These are phyloP conservation scores for Syngnathoides biaculeatus DNA, from an alignment of 2,113 vertebrate genomes.

Conservation along the genomic window DNA sequence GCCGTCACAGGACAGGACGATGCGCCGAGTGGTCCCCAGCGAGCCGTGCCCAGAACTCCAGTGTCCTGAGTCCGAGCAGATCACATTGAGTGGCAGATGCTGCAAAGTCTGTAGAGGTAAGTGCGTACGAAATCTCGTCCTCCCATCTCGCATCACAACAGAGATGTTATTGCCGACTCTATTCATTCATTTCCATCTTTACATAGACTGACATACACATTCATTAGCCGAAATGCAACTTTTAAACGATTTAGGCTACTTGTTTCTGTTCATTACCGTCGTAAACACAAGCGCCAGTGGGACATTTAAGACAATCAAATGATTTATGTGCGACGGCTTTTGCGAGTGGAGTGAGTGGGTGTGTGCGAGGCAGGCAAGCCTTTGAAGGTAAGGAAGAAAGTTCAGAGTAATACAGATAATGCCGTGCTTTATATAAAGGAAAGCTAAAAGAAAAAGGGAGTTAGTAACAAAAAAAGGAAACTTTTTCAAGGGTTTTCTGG, in stretches of 20 bases:
- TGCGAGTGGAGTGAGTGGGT: not conserved
- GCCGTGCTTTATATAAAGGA: not conserved
- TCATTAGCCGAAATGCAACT: not conserved
- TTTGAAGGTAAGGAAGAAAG: slow-evolving; percentile 1
- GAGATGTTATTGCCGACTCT: not conserved
- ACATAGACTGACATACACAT: not conserved
- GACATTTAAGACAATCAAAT: not conserved
- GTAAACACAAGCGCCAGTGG: not conserved
- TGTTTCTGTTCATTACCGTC: not conserved
- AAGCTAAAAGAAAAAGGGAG: not conserved
- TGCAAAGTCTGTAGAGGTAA: slow-evolving; percentile 97
- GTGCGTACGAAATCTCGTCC: not conserved
- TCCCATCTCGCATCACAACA: not conserved
- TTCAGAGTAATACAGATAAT: not conserved
- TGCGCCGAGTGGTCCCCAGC: slow-evolving; percentile 79
- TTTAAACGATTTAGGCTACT: not conserved
- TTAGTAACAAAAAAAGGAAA: not conserved
- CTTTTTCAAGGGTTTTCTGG: not conserved
- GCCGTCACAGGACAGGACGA: slow-evolving; percentile 78
- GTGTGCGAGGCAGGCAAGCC: not conserved
- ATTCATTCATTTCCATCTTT: not conserved
- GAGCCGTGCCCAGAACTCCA: slow-evolving; percentile 77
- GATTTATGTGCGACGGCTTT: not conserved
- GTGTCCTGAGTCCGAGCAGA: slow-evolving; percentile 86
- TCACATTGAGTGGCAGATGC: slow-evolving; percentile 86